Base-by-base conservation (phyloP, 1,140 invertebrate genomes). In the Macrostomum lignano region DNA sequence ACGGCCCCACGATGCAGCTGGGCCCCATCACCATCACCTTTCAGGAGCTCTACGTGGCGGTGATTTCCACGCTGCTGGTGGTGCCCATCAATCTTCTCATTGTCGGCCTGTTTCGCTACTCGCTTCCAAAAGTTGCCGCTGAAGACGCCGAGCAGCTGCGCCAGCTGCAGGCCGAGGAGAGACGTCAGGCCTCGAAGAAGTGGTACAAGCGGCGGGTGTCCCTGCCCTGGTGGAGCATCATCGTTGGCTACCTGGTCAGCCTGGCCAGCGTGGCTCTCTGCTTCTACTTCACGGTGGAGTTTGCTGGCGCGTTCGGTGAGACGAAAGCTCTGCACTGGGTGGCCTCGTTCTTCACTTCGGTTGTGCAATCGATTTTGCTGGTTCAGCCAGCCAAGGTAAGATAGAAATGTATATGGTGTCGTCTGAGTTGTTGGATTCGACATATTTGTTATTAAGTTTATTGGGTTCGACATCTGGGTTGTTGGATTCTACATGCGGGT, bases 1-100 rank as follows among this genome's bases (percentile, higher is more conserved):
- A 51, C 33, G 40, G 44, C 11, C 43, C 45, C 25, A 25, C 40
- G 1, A 23, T 17, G 9, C 22, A 53, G 38, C 53, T 53, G 42
- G 48, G 50, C 3, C 30, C 52, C 21, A 36, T 55, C 29, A 49
- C 52, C 35, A 25, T 52, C 35, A 44, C 45, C 0, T 51, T 47
- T 48, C 44, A 48, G 28, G 48, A 52, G 35, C 35, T 54, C 10
- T 37, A 48, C 13, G 40, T 54, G 10, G 48, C 45, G 1, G 31
- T 52, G 5, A 38, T 45, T 7, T 45, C 45, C 14, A 47, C 41
- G 25, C 21, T 46, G 0, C 40, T 47, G 20, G 45, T 47, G 1
- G 41, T 54, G 19, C 51, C 49, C n/a, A 24, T 49, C 26, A 46
- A 37, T 17, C 14, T 54, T 3, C 22, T 42, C 2, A 35, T 54